Evolutionary conservation across 2,797 vertebrate genomes (phyloP).

Genomic region (Podarcis lilfordi): DNA sequence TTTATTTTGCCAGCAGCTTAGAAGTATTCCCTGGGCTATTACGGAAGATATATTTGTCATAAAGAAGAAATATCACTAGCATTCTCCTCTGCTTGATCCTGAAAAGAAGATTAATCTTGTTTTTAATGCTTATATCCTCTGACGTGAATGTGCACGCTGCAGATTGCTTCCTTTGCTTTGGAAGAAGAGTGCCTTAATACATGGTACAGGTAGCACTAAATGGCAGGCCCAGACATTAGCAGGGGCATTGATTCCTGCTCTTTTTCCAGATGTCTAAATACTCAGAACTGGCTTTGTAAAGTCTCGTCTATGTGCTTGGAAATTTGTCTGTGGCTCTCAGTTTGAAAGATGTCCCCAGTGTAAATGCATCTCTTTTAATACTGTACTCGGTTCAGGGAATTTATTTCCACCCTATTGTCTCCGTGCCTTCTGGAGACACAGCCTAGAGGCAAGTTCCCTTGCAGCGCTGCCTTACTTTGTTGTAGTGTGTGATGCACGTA

Average conservation of each 20-base stretch:
- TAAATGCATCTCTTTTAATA: conserved; percentile 35
- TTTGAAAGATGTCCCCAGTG: conserved; percentile 8
- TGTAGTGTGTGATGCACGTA: conserved; percentile 37
- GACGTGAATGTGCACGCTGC: too few species aligned
- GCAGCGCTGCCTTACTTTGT: conserved; percentile 57
- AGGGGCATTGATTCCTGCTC: background rate
- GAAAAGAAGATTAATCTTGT: conserved; percentile 38
- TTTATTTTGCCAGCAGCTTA: conserved; percentile 64
- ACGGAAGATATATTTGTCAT: conserved; percentile 19
- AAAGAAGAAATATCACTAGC: conserved; percentile 33
- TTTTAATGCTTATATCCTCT: conserved; percentile 4
- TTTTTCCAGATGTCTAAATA: background rate
- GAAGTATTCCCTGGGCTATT: conserved; percentile 49
- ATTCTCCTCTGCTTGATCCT: conserved; percentile 39
- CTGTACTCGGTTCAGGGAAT: conserved; percentile 44
- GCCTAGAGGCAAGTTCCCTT: conserved; percentile 65
- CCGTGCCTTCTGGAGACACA: conserved; percentile 55
- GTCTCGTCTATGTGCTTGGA: background rate
- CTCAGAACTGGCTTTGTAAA: background rate
- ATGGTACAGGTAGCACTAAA: background rate
- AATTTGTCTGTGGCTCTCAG: background rate
- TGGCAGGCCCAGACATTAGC: background rate
- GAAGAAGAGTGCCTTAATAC: background rate
- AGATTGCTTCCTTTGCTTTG: background rate
- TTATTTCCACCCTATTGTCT: conserved; percentile 59